phyloP scores from a whole-genome alignment of 1,140 invertebrate species.

The Aphaenogaster floridana region DNA sequence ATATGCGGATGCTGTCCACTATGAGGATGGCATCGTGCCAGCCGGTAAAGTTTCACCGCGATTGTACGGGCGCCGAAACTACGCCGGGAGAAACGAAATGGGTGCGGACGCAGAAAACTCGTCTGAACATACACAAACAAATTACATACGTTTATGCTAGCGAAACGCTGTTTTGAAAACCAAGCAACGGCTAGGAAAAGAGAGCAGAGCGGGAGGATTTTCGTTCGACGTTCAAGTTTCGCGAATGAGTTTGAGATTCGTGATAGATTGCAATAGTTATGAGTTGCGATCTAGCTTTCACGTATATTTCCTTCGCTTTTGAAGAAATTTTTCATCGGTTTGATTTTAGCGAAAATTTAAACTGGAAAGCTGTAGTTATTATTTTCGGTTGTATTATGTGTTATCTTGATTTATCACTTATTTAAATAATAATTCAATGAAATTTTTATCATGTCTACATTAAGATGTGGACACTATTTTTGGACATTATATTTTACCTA shows the following conservation, averaged over 20 bases:
- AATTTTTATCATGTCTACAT: background rate
- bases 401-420: background rate
- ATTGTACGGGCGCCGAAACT: slow-evolving; percentile 57
- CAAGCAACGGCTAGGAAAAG: background rate
- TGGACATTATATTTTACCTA: background rate
- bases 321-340: background rate
- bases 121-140: slow-evolving; percentile 3
- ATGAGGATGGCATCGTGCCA: slow-evolving; percentile 78
- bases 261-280: slow-evolving; percentile 51
- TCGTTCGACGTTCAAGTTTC: slow-evolving; percentile 39
- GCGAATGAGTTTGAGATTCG: slow-evolving; percentile 44
- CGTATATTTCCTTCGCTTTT: background rate
- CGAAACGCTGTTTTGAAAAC: slow-evolving; percentile 6
- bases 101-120: slow-evolving; percentile 29
- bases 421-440: background rate
- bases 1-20: slow-evolving; percentile 79
- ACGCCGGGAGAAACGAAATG: slow-evolving; percentile 11
- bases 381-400: background rate
- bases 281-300: background rate
- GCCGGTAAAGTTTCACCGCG: slow-evolving; percentile 65
- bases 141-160: slow-evolving; percentile 33
- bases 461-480: background rate
- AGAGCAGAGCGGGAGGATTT: background rate
- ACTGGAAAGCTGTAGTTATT: background rate
- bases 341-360: background rate